These are phyloP conservation scores for Macrochelys suwanniensis DNA, from an alignment of 2,797 vertebrate species.

Conservation along the genomic window DNA sequence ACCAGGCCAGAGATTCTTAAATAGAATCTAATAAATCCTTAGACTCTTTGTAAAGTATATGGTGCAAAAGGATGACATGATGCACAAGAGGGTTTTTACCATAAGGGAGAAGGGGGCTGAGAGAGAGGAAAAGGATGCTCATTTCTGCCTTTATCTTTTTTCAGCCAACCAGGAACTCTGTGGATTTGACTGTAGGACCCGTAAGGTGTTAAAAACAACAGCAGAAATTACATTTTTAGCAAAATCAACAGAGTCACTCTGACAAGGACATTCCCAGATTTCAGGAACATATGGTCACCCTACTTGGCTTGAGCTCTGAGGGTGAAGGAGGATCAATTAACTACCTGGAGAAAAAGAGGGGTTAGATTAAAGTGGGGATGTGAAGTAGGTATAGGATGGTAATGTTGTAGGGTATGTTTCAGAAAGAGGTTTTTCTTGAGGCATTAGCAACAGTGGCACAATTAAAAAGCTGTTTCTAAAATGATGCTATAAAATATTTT, in stretches of 20 bases:
- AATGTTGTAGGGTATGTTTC: not conserved
- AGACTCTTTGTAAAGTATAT: not conserved
- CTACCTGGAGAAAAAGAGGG: not conserved
- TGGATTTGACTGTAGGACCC: not conserved
- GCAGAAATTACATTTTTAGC: not conserved
- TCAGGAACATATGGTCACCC: not conserved
- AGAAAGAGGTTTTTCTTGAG: not conserved
- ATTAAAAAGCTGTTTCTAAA: conserved; percentile 65
- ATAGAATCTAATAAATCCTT: not conserved
- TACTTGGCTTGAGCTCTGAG: not conserved
- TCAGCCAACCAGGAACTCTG: not conserved
- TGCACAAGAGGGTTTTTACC: not conserved
- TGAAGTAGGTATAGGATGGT: not conserved
- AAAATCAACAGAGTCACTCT: not conserved
- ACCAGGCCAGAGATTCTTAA: not conserved
- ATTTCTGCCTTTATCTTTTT: not conserved
- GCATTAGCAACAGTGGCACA: conserved; percentile 53
- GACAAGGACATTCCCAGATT: not conserved
- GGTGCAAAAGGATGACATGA: not conserved
- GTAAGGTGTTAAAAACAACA: not conserved
- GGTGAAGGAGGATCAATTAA: not conserved
- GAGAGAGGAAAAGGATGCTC: accelerated
- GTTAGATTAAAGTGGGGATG: not conserved
- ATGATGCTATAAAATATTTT: conserved; percentile 40
- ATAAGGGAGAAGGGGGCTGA: not conserved